phyloP scores from a whole-genome alignment of 2,113 vertebrate species.

The Scytalopus superciliaris region DNA sequence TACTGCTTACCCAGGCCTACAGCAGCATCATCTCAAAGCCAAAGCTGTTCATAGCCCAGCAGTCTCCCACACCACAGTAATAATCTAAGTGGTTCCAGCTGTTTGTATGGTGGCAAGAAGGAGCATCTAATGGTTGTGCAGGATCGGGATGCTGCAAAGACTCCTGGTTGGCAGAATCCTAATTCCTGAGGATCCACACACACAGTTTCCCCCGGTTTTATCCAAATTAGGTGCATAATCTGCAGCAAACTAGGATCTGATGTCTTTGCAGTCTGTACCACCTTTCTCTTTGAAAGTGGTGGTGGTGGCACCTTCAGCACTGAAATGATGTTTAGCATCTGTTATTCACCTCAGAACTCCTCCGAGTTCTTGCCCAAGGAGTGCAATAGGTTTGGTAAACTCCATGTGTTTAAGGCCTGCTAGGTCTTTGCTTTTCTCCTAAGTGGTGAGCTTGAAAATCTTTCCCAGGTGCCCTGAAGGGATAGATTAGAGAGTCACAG shows the following conservation, averaged over 20 bases:
- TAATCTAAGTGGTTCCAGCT: background rate
- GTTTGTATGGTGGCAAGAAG: background rate
- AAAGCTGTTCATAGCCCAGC: no score
- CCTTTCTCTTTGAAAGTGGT: background rate
- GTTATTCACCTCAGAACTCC: background rate
- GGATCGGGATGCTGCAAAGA: background rate
- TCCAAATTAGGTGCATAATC: background rate
- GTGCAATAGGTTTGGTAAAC: background rate
- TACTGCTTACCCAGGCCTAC: no score
- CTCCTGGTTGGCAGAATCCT: background rate
- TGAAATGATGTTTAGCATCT: background rate
- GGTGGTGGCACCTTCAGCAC: background rate
- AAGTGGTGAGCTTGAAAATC: background rate
- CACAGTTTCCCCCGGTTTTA: background rate
- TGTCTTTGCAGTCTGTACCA: background rate
- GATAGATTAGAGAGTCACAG: background rate
- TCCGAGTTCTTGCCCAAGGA: background rate
- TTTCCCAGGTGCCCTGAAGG: background rate
- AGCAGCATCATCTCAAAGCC: no score
- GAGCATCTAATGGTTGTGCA: background rate
- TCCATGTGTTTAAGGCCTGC: background rate
- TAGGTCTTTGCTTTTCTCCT: background rate
- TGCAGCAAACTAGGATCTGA: background rate
- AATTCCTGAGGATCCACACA: background rate
- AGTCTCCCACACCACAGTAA: no score